These are phyloP conservation scores for Cyprinodon tularosa DNA, from an alignment of 2,113 vertebrate genomes.

Conservation along the genomic window DNA sequence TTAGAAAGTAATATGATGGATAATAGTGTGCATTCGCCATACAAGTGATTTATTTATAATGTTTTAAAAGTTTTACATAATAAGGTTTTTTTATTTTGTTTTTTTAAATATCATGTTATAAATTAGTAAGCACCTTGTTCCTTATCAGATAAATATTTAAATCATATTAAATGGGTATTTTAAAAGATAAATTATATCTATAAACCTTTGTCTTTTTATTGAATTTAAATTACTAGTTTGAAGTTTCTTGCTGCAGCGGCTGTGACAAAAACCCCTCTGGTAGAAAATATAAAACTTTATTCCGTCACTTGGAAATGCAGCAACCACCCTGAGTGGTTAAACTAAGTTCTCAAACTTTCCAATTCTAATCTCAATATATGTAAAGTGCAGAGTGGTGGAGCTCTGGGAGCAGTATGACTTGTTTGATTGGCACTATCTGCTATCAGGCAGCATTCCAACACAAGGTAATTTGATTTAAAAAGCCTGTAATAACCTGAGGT, in stretches of 20 bases:
- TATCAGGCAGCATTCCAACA: conserved; percentile 69
- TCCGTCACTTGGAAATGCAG: conserved; percentile 54
- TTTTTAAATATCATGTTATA: neutral
- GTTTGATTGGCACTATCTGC: conserved; percentile 66
- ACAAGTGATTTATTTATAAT: too few relatives aligned
- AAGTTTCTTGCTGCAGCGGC: conserved; percentile 8
- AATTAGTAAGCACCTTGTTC: neutral
- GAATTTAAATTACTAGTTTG: neutral
- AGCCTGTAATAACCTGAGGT: conserved; percentile 74
- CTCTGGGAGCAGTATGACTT: conserved; percentile 49
- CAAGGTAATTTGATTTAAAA: conserved; percentile 71
- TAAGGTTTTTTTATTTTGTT: neutral
- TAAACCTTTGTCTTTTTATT: neutral
- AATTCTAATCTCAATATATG: conserved; percentile 76
- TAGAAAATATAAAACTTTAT: conserved; percentile 37
- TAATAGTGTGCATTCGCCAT: too few relatives aligned
- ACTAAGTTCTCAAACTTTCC: conserved; percentile 53
- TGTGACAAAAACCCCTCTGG: conserved; percentile 29
- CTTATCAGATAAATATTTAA: neutral
- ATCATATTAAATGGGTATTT: neutral
- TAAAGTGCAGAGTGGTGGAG: conserved; percentile 63
- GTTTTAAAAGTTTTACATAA: neutral
- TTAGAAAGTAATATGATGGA: too few relatives aligned
- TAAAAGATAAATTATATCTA: neutral
- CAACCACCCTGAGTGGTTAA: conserved; percentile 22